Evolutionary conservation across 2,113 vertebrate species (phyloP), one percentile per base, ranked within the genome.

Genomic region (Oncorhynchus nerka): DNA sequence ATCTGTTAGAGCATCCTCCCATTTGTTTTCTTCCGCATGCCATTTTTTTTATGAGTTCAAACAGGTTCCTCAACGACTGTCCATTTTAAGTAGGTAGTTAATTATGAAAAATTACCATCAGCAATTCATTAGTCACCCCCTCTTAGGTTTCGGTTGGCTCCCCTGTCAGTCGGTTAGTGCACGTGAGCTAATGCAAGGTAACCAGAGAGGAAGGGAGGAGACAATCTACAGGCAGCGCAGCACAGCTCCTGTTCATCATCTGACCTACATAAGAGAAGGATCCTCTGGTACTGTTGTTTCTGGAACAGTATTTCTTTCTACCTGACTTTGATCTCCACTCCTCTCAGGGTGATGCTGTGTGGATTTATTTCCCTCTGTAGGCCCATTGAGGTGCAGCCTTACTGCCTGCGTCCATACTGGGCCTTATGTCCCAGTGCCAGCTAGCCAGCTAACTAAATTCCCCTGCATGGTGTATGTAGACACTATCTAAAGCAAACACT

Each of bases 401-500:
- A 9, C 39, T 45, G 9, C 59, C 59, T 9, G n/a, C 7, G 1
- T 19, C 51, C 51, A 55, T 55, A 55, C 51, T 55, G 51, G 51
- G 0, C 51, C 16, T 55, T 55, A 15, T 55, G 51, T 55, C 51
- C 51, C 51, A 55, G 12, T 4, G 49, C 49, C 15, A 16, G 12
- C 49, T 55, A 55, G 49, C 49, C 59, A 15, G n/a, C 7, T 22
- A 55, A 72, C 74, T 76, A 79, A 85, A 86, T 84, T 83, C 80
- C 86, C 79, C 72, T 64, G 81, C 76, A 70, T 75, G 77, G 82
- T 83, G 85, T 83, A 81, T 84, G 39, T 45, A 74, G 81, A 79
- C 87, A 83, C 77, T 87, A 86, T 90, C 89, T 82, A 85, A 86
- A 89, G 83, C 90, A 90, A 91, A 91, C 85, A 90, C 83, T 32